phyloP scores from a whole-genome alignment of 2,797 vertebrate genomes.

The Aulostomus chinensis region DNA sequence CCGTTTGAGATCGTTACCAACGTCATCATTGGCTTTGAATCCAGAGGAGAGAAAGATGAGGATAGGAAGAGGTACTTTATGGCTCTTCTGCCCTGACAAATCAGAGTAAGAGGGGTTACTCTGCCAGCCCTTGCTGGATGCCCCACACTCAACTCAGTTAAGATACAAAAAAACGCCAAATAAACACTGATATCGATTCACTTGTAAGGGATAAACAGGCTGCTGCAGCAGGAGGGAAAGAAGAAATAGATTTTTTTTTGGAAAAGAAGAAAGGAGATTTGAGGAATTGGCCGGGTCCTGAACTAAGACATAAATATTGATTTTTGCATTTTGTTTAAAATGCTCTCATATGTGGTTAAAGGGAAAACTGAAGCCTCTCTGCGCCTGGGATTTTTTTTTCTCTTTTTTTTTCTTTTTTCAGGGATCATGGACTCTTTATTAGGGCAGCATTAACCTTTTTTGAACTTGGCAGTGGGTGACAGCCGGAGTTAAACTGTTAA shows the following conservation, averaged over 20 bases:
- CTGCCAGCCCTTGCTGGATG: conserved; percentile 26
- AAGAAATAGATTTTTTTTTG: conserved; percentile 31
- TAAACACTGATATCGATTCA: conserved; percentile 49
- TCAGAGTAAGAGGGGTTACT: conserved; percentile 35
- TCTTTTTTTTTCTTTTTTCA: no score
- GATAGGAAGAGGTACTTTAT: conserved; percentile 21
- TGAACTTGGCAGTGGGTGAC: conserved; percentile 22
- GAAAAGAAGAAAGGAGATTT: conserved; percentile 30
- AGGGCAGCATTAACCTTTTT: conserved; percentile 32
- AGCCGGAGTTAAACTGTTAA: conserved; percentile 10
- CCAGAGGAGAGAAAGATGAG: conserved; percentile 19
- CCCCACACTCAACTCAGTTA: conserved; percentile 34
- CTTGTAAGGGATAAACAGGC: conserved; percentile 38
- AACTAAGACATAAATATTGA: conserved; percentile 51
- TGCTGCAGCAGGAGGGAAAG: conserved; percentile 9
- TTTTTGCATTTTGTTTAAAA: conserved; percentile 29
- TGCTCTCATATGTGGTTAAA: conserved; percentile 19
- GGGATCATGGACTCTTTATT: conserved; percentile 33
- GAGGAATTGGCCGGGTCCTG: conserved; percentile 31
- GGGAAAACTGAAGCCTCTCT: conserved; percentile 5
- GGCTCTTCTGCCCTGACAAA: conserved; percentile 41
- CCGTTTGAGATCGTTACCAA: conserved; percentile 31
- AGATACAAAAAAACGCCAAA: conserved; percentile 57
- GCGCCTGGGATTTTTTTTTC: no score
- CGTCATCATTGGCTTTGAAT: conserved; percentile 35